A percentile compares a stretch with the other conserved stretches of the same genome.
Conservation (phyloP, 2,797 vertebrate genomes). For the Etheostoma nigrum region DNA sequence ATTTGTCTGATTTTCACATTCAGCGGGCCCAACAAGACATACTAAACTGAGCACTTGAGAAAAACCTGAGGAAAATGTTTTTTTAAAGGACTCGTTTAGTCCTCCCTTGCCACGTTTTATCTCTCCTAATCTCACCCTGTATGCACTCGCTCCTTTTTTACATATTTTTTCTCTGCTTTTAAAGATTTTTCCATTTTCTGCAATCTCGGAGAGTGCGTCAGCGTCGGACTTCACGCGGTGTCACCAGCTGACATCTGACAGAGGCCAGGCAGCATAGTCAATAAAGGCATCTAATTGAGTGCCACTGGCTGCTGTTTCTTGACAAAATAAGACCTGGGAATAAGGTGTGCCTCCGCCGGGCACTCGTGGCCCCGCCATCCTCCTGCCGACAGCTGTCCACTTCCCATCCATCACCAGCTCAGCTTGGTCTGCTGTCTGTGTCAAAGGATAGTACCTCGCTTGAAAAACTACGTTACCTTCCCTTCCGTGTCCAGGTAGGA, state of each 20-base stretch:
- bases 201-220: conserved; percentile 74
- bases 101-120: conserved; percentile 17
- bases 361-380: conserved; percentile 41
- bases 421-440: conserved; percentile 46
- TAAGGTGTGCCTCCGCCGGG: conserved; percentile 73
- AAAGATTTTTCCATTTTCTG: conserved; percentile 76
- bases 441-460: conserved; percentile 54
- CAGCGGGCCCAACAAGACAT: neutral
- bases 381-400: conserved; percentile 73
- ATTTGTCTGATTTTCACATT: conserved; percentile 46
- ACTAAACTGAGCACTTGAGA: conserved; percentile 39
- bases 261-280: conserved; percentile 77
- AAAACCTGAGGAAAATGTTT: conserved; percentile 39
- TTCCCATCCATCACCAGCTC: conserved; percentile 76
- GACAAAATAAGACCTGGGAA: conserved; percentile 85
- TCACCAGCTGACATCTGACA: conserved; percentile 81
- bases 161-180: conserved; percentile 45
- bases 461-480: conserved; percentile 51
- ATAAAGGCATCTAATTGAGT: conserved; percentile 85
- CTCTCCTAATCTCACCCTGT: conserved; percentile 39
- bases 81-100: conserved; percentile 18
- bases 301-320: conserved; percentile 84
- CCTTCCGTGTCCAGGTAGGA: conserved; percentile 26
- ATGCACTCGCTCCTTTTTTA: conserved; percentile 32
- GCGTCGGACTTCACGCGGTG: conserved; percentile 61